Conservation (phyloP, 30 jellyfish, hydroid and myxozoan genomes). For the Rhopilema esculentum region DNA sequence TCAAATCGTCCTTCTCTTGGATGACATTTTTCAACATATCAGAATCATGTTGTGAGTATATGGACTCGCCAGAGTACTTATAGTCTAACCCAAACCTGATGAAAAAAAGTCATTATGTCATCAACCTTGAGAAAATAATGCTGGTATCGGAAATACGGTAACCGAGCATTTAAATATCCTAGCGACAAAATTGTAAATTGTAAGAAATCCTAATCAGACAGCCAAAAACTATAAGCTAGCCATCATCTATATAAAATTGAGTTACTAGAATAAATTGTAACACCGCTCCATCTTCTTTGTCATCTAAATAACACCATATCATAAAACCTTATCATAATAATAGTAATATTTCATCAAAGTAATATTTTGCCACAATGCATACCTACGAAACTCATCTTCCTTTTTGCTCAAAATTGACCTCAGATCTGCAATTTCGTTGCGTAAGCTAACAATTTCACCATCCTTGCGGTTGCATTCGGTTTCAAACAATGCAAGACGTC, state of each 20-base stretch:
- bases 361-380: neutral
- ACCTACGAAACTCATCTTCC: conserved; percentile 27
- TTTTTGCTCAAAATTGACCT: conserved; percentile 29
- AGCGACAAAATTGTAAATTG: too few species aligned
- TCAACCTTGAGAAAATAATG: too few species aligned
- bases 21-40: conserved; percentile 46
- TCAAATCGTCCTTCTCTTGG: conserved; percentile 59
- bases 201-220: too few species aligned
- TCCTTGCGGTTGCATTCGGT: conserved; percentile 87
- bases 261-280: too few species aligned
- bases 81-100: conserved; percentile 4
- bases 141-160: too few species aligned
- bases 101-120: neutral
- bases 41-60: conserved; percentile 38
- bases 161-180: too few species aligned
- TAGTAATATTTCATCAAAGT: too few species aligned
- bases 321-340: too few species aligned
- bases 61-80: conserved; percentile 5
- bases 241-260: too few species aligned
- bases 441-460: conserved; percentile 63
- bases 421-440: conserved; percentile 70
- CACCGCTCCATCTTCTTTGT: too few species aligned
- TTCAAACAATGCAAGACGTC: conserved; percentile 81
- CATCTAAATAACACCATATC: too few species aligned
- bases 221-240: too few species aligned